Conservation (phyloP, 2,113 vertebrate species). For the Erythrolamprus reginae region DNA sequence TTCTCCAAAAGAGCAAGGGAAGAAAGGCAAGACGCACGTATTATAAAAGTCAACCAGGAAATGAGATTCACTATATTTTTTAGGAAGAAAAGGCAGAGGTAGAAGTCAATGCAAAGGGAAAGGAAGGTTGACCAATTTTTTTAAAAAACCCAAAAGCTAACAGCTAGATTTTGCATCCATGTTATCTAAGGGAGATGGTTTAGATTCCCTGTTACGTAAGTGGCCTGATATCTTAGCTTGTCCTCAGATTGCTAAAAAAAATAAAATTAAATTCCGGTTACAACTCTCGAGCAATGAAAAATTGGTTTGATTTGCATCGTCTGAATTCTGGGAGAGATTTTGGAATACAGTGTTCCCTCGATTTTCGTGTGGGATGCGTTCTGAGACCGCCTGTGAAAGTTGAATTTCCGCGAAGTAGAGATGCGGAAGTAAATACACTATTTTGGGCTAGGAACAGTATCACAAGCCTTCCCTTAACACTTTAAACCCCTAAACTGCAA, state of each 20-base stretch:
- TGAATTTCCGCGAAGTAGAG: too few relatives aligned
- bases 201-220: conserved; percentile 57
- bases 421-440: too few relatives aligned
- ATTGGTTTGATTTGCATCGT: not conserved
- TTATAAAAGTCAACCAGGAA: conserved; percentile 27
- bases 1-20: conserved; percentile 27
- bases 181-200: conserved; percentile 56
- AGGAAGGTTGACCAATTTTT: conserved; percentile 47
- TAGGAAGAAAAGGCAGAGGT: conserved; percentile 56
- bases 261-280: not conserved
- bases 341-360: too few relatives aligned
- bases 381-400: too few relatives aligned
- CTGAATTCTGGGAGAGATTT: not conserved
- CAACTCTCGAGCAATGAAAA: not conserved
- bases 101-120: conserved; percentile 60
- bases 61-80: conserved; percentile 14
- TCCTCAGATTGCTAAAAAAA: not conserved
- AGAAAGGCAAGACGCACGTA: conserved; percentile 25
- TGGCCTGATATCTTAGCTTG: too few relatives aligned
- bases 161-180: conserved; percentile 58
- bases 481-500: too few relatives aligned
- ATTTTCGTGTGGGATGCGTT: too few relatives aligned
- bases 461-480: too few relatives aligned
- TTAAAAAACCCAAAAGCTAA: conserved; percentile 59
- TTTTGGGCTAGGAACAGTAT: too few relatives aligned